Conservation (phyloP, 2,113 vertebrate species). For the Heterochromis multidens region DNA sequence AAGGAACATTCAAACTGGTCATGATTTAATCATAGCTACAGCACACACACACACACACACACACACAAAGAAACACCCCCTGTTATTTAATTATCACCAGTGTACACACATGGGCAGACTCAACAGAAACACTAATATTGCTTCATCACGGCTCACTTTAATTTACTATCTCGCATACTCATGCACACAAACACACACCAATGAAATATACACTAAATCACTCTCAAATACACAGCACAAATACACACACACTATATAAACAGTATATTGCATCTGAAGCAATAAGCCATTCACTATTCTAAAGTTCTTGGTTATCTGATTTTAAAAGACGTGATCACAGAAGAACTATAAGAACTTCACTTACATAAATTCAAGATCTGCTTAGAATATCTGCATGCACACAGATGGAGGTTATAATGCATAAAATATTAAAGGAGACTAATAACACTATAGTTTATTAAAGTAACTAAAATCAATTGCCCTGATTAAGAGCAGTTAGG, state of each 20-base stretch:
- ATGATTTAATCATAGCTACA: conserved; percentile 31
- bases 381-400: background rate
- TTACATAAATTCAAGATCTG: background rate
- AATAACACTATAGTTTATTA: background rate
- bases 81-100: background rate
- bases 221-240: background rate
- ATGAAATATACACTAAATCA: background rate
- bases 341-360: background rate
- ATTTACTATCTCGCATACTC: background rate
- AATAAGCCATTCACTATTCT: background rate
- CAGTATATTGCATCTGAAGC: background rate
- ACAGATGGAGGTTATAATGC: background rate
- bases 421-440: background rate
- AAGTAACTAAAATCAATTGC: no score
- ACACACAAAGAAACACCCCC: background rate
- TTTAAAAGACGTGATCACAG: background rate
- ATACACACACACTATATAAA: background rate
- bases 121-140: background rate
- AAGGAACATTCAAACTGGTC: conserved; percentile 32
- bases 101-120: background rate
- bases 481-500: no score
- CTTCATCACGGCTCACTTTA: background rate
- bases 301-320: background rate
- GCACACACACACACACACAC: background rate
- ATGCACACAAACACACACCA: background rate